phyloP scores from a whole-genome alignment of 1,140 invertebrate species.

The Saxidomus purpurata region DNA sequence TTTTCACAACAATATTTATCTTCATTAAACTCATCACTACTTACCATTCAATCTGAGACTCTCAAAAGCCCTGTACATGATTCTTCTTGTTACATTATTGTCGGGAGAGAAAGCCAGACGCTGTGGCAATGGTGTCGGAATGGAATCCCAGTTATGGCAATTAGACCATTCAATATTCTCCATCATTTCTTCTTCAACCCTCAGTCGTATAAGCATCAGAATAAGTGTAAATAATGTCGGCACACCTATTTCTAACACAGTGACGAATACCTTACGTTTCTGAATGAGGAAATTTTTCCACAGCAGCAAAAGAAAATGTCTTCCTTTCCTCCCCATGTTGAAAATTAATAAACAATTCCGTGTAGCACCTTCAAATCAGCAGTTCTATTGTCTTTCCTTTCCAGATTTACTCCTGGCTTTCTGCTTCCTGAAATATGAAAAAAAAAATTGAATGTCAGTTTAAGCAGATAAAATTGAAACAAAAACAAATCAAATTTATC shows the following conservation, averaged over 20 bases:
- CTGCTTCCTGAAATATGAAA: too few relatives aligned
- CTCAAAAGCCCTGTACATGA: conserved; percentile 60
- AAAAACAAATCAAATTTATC: too few relatives aligned
- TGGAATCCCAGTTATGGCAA: conserved; percentile 68
- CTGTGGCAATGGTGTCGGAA: conserved; percentile 25
- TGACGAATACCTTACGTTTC: conserved; percentile 78
- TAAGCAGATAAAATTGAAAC: too few relatives aligned
- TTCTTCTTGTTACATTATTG: conserved; percentile 48
- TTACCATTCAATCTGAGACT: conserved; percentile 23
- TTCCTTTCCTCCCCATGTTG: conserved; percentile 21
- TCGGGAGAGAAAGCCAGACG: conserved; percentile 71
- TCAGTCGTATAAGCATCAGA: conserved; percentile 80
- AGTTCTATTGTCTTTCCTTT: too few relatives aligned
- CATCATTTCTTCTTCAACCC: conserved; percentile 73
- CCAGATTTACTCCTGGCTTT: too few relatives aligned
- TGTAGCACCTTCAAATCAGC: too few relatives aligned
- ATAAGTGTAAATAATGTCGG: conserved; percentile 82
- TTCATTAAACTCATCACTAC: too few relatives aligned
- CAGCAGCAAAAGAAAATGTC: conserved; percentile 79
- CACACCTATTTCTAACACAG: conserved; percentile 80
- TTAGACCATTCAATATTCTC: conserved; percentile 73
- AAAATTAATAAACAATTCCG: too few relatives aligned
- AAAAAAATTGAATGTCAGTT: too few relatives aligned
- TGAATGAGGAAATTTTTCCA: conserved; percentile 85
- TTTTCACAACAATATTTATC: too few relatives aligned